Evolutionary conservation across 2,113 vertebrate species (phyloP).

Genomic region (Tenrec ecaudatus): DNA sequence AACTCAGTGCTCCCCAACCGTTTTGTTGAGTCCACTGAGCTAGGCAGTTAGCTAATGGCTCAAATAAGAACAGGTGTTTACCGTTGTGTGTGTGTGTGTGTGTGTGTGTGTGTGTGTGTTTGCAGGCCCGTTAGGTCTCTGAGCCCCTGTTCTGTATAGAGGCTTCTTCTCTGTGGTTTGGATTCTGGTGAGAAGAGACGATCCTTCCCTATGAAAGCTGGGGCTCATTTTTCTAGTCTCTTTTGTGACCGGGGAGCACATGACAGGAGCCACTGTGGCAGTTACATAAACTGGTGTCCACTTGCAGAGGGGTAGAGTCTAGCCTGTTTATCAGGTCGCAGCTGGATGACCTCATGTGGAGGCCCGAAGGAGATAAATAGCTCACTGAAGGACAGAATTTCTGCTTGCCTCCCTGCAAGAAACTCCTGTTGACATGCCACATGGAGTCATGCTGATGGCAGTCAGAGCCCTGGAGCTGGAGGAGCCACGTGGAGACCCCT

Average conservation of each 20-base stretch:
- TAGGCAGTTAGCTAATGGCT: slow-evolving; percentile 19
- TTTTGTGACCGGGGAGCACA: not conserved
- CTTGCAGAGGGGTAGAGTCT: too few species aligned
- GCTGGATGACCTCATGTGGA: too few species aligned
- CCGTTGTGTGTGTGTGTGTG: not conserved
- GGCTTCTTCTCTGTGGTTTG: not conserved
- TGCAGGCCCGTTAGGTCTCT: not conserved
- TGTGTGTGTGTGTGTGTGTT: not conserved
- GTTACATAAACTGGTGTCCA: too few species aligned
- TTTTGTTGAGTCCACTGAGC: not conserved
- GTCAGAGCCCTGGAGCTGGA: too few species aligned
- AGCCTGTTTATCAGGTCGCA: too few species aligned
- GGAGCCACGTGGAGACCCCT: too few species aligned
- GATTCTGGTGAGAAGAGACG: slow-evolving; percentile 24
- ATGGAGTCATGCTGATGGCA: too few species aligned
- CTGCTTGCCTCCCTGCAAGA: too few species aligned
- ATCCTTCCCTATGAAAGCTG: not conserved
- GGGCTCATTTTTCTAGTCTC: slow-evolving; percentile 6
- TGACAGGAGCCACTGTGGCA: too few species aligned
- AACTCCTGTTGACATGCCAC: too few species aligned
- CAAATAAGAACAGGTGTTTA: slow-evolving; percentile 26
- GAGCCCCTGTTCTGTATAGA: not conserved
- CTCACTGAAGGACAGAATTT: too few species aligned
- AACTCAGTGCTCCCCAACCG: not conserved
- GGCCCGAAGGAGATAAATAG: too few species aligned